These are phyloP conservation scores for Danaus plexippus DNA, from an alignment of 1,140 invertebrate genomes.

Conservation along the genomic window DNA sequence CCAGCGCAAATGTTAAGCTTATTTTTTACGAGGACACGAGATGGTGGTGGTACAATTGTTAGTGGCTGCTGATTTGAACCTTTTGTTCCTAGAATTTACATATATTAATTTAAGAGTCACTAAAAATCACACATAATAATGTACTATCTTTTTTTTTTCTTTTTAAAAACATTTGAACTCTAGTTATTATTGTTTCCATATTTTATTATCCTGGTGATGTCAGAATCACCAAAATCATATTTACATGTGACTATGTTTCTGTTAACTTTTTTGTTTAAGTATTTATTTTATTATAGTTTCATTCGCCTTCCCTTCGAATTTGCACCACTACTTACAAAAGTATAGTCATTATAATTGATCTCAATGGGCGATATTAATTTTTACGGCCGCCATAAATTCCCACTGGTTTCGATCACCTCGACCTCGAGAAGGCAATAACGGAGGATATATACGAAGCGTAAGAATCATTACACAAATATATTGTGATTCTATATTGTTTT, in stretches of 20 bases:
- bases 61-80: too few species aligned
- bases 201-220: too few species aligned
- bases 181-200: too few species aligned
- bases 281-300: too few species aligned
- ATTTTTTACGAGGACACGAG: conserved; percentile 48
- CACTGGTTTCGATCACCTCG: conserved; percentile 24
- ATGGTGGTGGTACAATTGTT: conserved; percentile 20
- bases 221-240: too few species aligned
- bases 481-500: conserved; percentile 3
- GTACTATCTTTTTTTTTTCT: too few species aligned
- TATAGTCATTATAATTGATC: conserved; percentile 34
- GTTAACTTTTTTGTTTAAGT: too few species aligned
- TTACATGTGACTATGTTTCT: too few species aligned
- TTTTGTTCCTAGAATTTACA: too few species aligned
- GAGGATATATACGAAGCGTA: conserved; percentile 14
- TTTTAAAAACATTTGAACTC: too few species aligned
- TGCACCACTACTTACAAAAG: conserved; percentile 10
- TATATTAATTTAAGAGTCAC: too few species aligned
- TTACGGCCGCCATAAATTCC: conserved; percentile 32
- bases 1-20: conserved; percentile 39
- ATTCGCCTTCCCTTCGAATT: conserved; percentile 6
- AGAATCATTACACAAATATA: conserved; percentile 7
- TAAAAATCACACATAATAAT: too few species aligned
- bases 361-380: conserved; percentile 38
- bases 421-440: conserved; percentile 19